A percentile compares a stretch with the other conserved stretches of the same genome.
phyloP scores from a whole-genome alignment of 2,113 vertebrate genomes.

The Gasterosteus nipponicus region DNA sequence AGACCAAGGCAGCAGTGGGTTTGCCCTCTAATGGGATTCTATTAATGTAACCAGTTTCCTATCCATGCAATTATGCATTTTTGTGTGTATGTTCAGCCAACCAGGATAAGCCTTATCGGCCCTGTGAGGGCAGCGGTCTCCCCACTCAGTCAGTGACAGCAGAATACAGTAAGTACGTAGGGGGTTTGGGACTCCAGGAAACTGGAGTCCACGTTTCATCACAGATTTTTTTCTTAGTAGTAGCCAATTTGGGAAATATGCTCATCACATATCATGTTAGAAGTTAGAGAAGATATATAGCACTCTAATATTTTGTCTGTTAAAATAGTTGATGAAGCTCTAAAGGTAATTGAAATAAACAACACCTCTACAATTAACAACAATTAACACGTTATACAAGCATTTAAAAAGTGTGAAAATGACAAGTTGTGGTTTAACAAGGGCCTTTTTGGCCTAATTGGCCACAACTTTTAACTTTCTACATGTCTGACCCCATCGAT shows the following conservation, averaged over 20 bases:
- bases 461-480: too few species aligned
- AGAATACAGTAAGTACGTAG: neutral
- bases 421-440: too few species aligned
- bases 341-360: too few species aligned
- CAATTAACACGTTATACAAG: too few species aligned
- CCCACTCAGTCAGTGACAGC: slow-evolving; percentile 21
- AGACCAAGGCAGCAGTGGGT: slow-evolving; percentile 24
- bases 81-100: slow-evolving; percentile 42
- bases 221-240: neutral
- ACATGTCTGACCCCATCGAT: too few species aligned
- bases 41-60: slow-evolving; percentile 32
- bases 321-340: neutral
- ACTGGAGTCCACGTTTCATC: neutral
- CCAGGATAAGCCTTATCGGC: slow-evolving; percentile 40
- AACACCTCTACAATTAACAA: too few species aligned
- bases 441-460: too few species aligned
- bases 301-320: neutral
- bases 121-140: slow-evolving; percentile 22
- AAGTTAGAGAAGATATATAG: neutral
- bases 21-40: slow-evolving; percentile 50
- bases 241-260: neutral
- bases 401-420: too few species aligned
- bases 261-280: neutral
- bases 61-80: slow-evolving; percentile 49
- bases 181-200: neutral